Base-by-base conservation (phyloP, 2,113 vertebrate genomes). In the Lonchura striata region DNA sequence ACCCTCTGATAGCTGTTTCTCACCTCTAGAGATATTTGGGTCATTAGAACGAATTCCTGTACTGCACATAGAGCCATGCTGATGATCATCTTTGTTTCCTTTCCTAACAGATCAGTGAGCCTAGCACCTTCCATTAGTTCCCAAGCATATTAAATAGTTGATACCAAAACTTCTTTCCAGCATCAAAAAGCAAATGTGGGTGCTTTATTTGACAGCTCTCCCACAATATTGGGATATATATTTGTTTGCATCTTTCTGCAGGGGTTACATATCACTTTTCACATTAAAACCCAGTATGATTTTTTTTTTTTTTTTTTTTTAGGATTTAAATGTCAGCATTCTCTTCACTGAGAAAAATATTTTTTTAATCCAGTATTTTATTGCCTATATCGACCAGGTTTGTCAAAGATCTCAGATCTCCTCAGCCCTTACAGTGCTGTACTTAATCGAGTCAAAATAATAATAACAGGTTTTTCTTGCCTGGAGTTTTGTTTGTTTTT, bases 321-420 rank as follows among this genome's bases (percentile, higher is more conserved):
- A 25, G 11, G 77, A 24, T 85, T 76, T 93, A 64, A 86, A 76
- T 53, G 25, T 65, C 63, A 92, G 31, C 41, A 61, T 85, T 91
- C 25, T 75, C 19, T 54, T 85, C 0, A 0, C 56, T 79, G 41
- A 90, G 69, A 41, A 94, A 35, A 19, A 7, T 0, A 1, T 7
- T 66, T 84, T 77, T 82, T 74, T 17, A 42, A 65, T 79, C 66
- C 8, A 25, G 13, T 72, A 19, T 90, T 93, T 81, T 71, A 66
- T 41, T 90, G 47, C 53, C 28, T 21, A 0, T 35, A n/a, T 69
- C 18, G 57, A 31, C 28, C 47, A 77, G 21, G 9, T 70, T 88
- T 92, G 15, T 42, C 80, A 64, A 41, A 60, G 14, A 25, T 70
- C 31, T 70, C 3, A 1, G 42, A 39, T 61, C 21, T 47, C 25